phyloP scores from a whole-genome alignment of 2,888 invertebrate genomes.

The Apoderus coryli region DNA sequence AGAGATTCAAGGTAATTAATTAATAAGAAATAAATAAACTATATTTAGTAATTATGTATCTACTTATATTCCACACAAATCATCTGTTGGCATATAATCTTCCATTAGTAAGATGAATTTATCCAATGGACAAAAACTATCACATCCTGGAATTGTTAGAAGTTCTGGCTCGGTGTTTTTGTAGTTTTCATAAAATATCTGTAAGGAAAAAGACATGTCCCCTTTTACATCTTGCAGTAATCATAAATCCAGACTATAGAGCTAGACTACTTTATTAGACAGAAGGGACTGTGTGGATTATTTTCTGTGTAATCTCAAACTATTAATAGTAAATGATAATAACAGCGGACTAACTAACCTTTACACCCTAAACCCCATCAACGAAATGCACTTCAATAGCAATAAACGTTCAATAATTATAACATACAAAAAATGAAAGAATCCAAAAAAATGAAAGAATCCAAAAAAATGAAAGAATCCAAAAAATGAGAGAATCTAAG shows the following conservation, averaged over 20 bases:
- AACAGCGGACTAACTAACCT: too few species aligned
- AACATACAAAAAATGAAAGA: too few species aligned
- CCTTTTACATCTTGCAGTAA: too few species aligned
- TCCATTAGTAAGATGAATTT: conserved; percentile 13
- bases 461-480: too few species aligned
- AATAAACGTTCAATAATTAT: conserved; percentile 22
- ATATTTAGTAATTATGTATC: conserved; percentile 1
- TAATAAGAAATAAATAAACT: too few species aligned
- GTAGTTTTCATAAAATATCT: conserved; percentile 21
- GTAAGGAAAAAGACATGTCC: conserved; percentile 9
- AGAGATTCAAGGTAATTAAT: too few species aligned
- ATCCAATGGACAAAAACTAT: conserved; percentile 20
- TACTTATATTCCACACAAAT: conserved; percentile 11
- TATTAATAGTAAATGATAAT: too few species aligned
- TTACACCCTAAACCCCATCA: conserved; percentile 19
- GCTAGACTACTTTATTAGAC: conserved; percentile 11
- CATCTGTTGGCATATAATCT: conserved; percentile 11
- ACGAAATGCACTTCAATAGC: conserved; percentile 23
- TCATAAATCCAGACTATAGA: conserved; percentile 7
- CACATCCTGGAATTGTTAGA: conserved; percentile 19
- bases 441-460: too few species aligned
- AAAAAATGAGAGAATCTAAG: too few species aligned
- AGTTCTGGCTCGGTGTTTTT: conserved; percentile 15
- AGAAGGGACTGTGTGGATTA: too few species aligned
- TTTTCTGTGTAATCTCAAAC: too few species aligned